phyloP scores from a whole-genome alignment of 2,888 invertebrate genomes.

The Ctenicera cuprea region DNA sequence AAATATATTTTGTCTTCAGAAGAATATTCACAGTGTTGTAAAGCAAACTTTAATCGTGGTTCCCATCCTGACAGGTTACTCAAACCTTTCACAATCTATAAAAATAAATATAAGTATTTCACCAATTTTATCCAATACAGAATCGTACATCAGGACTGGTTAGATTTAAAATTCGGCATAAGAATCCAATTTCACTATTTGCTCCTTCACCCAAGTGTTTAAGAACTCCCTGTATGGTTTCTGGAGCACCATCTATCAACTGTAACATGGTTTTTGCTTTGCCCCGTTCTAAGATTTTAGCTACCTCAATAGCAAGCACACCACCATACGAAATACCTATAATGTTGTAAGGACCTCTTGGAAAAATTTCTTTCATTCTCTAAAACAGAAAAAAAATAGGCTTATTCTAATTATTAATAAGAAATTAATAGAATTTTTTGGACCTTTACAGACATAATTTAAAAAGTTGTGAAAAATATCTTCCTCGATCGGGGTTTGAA shows the following conservation, averaged over 20 bases:
- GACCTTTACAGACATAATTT: too few species aligned
- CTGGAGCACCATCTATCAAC: constrained; percentile 89
- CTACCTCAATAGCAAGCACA: constrained; percentile 86
- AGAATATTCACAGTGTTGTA: constrained; percentile 59
- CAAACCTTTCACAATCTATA: constrained; percentile 64
- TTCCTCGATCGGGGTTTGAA: too few species aligned
- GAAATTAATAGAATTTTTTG: too few species aligned
- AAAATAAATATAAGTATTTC: constrained; percentile 38
- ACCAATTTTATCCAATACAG: too few species aligned
- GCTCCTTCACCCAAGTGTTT: constrained; percentile 71
- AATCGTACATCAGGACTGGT: constrained; percentile 66
- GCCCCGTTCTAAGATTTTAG: constrained; percentile 80
- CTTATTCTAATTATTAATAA: too few species aligned
- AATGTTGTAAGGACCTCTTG: constrained; percentile 81
- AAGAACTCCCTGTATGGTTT: constrained; percentile 77
- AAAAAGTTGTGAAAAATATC: too few species aligned
- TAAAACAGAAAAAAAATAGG: constrained; percentile 69
- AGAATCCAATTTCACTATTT: constrained; percentile 74
- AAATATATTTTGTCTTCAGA: constrained; percentile 59
- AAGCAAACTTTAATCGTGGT: constrained; percentile 60
- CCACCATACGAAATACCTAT: constrained; percentile 94
- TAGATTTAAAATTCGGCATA: constrained; percentile 76
- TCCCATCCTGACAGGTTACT: constrained; percentile 62
- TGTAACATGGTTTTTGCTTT: constrained; percentile 77
- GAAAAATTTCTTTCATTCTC: constrained; percentile 78